Evolutionary conservation across 2,888 invertebrate species (phyloP).

Genomic region (Caradrina kadenii): DNA sequence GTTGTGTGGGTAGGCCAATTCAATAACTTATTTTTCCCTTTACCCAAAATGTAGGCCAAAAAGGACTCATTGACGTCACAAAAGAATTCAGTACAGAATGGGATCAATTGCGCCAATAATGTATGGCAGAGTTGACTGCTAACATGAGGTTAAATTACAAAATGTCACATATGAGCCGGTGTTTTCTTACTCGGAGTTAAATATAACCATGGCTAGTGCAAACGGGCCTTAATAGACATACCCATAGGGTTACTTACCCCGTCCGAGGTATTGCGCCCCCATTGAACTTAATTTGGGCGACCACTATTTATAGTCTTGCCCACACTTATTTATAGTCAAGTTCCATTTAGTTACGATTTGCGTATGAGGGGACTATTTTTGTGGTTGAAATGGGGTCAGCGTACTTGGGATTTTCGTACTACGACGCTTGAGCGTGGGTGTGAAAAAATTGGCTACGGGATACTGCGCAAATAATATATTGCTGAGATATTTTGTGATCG

Average conservation of each 20-base stretch:
- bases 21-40: not conserved
- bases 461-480: slow-evolving; percentile 1
- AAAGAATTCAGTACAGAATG: slow-evolving; percentile 7
- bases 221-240: not conserved
- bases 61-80: slow-evolving; percentile 35
- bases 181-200: not conserved
- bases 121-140: not conserved
- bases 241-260: slow-evolving; percentile 25
- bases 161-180: not conserved
- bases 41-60: not conserved
- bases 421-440: slow-evolving; percentile 26
- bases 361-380: slow-evolving; percentile 16
- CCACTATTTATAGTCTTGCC: slow-evolving; percentile 23
- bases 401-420: slow-evolving; percentile 18
- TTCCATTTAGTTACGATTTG: slow-evolving; percentile 18
- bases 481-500: not conserved
- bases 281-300: slow-evolving; percentile 36
- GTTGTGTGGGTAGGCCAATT: not conserved
- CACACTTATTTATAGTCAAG: slow-evolving; percentile 37
- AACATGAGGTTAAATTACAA: not conserved
- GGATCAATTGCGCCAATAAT: not conserved
- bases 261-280: slow-evolving; percentile 13
- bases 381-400: slow-evolving; percentile 26
- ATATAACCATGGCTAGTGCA: not conserved
- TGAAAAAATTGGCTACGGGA: not conserved